Evolutionary conservation across 2,113 vertebrate genomes (phyloP).

Genomic region (Spilogale gracilis): DNA sequence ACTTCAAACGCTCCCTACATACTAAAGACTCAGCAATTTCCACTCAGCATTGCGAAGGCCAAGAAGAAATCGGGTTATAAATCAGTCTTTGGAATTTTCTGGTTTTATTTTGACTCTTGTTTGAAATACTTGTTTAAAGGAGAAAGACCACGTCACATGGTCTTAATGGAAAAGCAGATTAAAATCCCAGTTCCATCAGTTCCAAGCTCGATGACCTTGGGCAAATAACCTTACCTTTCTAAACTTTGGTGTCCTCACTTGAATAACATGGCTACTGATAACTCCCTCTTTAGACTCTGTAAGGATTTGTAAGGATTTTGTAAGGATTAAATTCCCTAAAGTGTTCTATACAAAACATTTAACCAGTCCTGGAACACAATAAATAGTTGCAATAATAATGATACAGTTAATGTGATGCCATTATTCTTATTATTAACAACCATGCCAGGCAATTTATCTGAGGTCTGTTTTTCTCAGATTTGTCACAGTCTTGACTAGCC

Average conservation of each 20-base stretch:
- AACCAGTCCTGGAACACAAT: not conserved
- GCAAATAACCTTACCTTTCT: not conserved
- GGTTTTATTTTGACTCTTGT: constrained; percentile 60
- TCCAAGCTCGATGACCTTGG: not conserved
- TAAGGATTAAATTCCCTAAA: not conserved
- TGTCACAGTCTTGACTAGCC: not conserved
- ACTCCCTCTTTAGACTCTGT: not conserved
- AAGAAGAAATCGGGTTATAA: constrained; percentile 49
- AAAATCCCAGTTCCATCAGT: not conserved
- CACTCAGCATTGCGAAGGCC: not conserved
- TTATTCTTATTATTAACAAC: not conserved
- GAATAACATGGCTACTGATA: not conserved
- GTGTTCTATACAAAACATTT: not conserved
- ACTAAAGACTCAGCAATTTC: constrained; percentile 57
- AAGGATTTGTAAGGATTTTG: no score
- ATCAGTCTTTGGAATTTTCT: not conserved
- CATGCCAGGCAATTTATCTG: not conserved
- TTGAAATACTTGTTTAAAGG: not conserved
- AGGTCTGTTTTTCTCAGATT: not conserved
- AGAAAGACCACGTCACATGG: not conserved
- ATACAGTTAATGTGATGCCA: not conserved
- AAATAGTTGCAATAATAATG: not conserved
- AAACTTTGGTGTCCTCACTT: not conserved
- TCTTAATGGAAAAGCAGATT: constrained; percentile 30
- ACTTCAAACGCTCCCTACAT: constrained; percentile 44